phyloP scores from a whole-genome alignment of 2,113 vertebrate genomes.

The Kryptolebias marmoratus region DNA sequence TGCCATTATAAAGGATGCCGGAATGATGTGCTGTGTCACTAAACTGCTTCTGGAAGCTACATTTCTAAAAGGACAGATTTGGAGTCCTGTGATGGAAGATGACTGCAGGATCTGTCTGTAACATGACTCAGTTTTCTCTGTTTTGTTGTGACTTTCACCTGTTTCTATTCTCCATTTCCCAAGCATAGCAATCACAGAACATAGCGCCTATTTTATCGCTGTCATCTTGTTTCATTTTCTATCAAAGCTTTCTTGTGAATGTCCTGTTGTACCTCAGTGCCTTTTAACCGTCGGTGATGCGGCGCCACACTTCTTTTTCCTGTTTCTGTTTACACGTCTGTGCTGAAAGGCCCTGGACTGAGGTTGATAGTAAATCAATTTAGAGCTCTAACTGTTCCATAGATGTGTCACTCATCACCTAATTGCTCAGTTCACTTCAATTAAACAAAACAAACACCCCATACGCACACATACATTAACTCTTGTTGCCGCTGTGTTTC shows the following conservation, averaged over 20 bases:
- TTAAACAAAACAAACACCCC: conserved; percentile 34
- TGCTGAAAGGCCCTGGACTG: conserved; percentile 20
- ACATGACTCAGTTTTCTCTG: conserved; percentile 22
- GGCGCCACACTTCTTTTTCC: conserved; percentile 1
- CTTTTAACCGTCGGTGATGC: conserved; percentile 1
- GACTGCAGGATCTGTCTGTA: conserved; percentile 29
- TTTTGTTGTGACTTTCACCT: conserved; percentile 48
- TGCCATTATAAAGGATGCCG: conserved; percentile 36
- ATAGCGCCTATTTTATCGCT: conserved; percentile 25
- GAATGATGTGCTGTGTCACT: conserved; percentile 42
- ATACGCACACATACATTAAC: not conserved
- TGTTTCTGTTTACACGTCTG: conserved; percentile 37
- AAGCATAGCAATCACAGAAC: conserved; percentile 11
- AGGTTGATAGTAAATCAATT: conserved; percentile 56
- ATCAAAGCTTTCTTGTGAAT: not conserved
- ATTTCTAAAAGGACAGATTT: conserved; percentile 38
- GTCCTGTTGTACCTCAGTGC: not conserved
- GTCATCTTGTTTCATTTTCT: conserved; percentile 15
- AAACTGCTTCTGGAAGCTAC: conserved; percentile 57
- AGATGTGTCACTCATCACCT: conserved; percentile 51
- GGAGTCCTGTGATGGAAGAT: conserved; percentile 48
- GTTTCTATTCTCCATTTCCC: conserved; percentile 35
- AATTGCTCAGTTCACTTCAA: conserved; percentile 54
- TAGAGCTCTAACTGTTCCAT: conserved; percentile 37
- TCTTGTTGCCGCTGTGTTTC: not conserved